Conservation (phyloP, 2,113 vertebrate species). For the Eclectus roratus region DNA sequence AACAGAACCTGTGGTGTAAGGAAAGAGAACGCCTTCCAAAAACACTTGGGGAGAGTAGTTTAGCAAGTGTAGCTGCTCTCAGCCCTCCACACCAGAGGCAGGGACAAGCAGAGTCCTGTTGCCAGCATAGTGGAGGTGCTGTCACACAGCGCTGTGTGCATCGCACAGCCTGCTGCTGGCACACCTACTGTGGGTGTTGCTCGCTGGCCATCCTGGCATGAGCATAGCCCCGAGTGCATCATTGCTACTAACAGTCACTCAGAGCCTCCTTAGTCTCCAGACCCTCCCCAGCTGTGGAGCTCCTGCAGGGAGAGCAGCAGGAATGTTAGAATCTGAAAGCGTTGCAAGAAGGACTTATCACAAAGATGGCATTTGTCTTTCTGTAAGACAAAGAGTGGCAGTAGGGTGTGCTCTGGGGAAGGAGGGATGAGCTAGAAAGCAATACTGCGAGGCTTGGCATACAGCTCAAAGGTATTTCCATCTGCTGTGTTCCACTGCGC, state of each 20-base stretch:
- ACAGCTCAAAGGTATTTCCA: background rate
- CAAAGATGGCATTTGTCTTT: background rate
- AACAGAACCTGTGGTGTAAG: background rate
- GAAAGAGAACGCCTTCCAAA: background rate
- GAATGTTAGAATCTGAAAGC: background rate
- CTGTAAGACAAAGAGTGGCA: background rate
- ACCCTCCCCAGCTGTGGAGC: accelerated
- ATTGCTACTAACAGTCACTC: background rate
- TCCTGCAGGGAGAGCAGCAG: background rate
- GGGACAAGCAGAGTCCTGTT: background rate
- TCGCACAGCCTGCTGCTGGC: background rate
- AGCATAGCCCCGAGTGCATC: accelerated
- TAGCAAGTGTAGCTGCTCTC: background rate
- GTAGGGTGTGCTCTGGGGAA: background rate
- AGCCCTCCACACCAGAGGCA: background rate
- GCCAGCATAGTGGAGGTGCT: background rate
- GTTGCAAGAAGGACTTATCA: accelerated
- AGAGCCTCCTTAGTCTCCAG: background rate
- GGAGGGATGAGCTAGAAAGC: background rate
- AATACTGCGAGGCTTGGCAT: background rate
- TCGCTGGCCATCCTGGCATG: background rate
- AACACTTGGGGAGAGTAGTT: background rate
- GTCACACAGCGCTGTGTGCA: background rate
- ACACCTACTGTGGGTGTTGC: accelerated
- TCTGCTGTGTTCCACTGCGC: background rate